These are phyloP conservation scores for Brachionus manjavacas DNA, from an alignment of 1,140 invertebrate genomes.

Conservation along the genomic window DNA sequence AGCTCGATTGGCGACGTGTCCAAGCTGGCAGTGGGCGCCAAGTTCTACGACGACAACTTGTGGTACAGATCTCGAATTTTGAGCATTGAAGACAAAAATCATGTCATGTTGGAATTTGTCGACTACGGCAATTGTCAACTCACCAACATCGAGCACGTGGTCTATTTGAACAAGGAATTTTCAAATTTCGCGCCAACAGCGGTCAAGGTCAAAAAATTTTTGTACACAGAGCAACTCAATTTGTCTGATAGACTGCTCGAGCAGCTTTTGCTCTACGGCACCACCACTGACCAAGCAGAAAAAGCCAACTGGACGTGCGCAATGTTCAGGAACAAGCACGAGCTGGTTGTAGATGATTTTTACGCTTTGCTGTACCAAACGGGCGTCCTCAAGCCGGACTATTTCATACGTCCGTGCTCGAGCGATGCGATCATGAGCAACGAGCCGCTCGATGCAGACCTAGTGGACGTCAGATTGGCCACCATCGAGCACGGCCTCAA, in stretches of 20 bases:
- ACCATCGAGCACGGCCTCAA: conserved; percentile 7
- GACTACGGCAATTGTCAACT: conserved; percentile 21
- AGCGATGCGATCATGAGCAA: neutral
- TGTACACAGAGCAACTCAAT: neutral
- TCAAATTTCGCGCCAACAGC: neutral
- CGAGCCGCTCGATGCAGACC: neutral
- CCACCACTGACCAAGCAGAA: neutral
- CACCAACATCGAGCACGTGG: neutral
- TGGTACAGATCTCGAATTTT: conserved; percentile 33
- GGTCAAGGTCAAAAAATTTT: neutral
- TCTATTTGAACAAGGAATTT: conserved; percentile 3
- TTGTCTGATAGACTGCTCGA: neutral
- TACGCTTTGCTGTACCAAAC: neutral
- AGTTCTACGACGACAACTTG: neutral
- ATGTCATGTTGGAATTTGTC: conserved; percentile 6
- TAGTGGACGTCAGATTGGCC: neutral
- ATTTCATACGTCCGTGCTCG: neutral
- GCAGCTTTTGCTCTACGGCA: neutral
- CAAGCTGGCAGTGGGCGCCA: neutral
- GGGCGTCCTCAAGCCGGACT: neutral
- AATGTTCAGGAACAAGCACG: neutral
- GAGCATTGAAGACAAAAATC: neutral
- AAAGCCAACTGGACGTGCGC: neutral
- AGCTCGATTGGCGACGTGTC: neutral
- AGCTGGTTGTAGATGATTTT: neutral